Percentiles rank a stretch among this genome's conserved stretches.
These are phyloP conservation scores for Drosophila histrio DNA, from an alignment of 2,888 invertebrate genomes.

Conservation along the genomic window DNA sequence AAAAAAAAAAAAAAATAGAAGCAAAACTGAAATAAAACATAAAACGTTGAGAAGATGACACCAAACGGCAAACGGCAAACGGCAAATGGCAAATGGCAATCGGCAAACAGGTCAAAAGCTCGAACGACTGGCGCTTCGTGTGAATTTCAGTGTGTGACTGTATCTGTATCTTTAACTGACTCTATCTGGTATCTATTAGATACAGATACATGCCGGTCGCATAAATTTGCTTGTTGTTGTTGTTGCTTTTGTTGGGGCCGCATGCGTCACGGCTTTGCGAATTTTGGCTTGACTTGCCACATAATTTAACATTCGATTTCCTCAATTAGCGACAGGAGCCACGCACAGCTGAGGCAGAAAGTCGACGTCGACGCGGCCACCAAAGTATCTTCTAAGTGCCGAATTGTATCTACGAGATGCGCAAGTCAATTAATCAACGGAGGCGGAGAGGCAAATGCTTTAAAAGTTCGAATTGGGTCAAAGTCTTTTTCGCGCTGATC, in stretches of 20 bases:
- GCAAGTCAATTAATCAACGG: slow-evolving; percentile 74
- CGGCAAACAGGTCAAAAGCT: slow-evolving; percentile 40
- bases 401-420: slow-evolving; percentile 56
- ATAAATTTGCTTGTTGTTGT: slow-evolving; percentile 34
- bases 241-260: slow-evolving; percentile 14
- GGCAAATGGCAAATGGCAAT: slow-evolving; percentile 7
- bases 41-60: slow-evolving; percentile 50
- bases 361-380: not conserved
- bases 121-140: slow-evolving; percentile 42
- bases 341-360: slow-evolving; percentile 41
- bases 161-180: slow-evolving; percentile 33
- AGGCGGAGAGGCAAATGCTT: slow-evolving; percentile 49
- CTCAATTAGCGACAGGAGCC: slow-evolving; percentile 76
- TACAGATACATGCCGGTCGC: slow-evolving; percentile 52
- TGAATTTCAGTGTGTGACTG: slow-evolving; percentile 40
- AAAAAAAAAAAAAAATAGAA: not conserved
- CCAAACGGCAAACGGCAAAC: slow-evolving; percentile 41
- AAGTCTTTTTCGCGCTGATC: slow-evolving; percentile 53
- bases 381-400: slow-evolving; percentile 24
- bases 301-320: slow-evolving; percentile 79
- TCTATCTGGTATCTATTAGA: slow-evolving; percentile 43
- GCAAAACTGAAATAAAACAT: slow-evolving; percentile 17
- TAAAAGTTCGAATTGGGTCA: slow-evolving; percentile 75
- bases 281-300: slow-evolving; percentile 45
- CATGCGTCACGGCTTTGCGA: slow-evolving; percentile 59